A percentile compares a stretch with the other conserved stretches of the same genome.
Conservation (phyloP, 1,140 invertebrate genomes). For the Lepidurus packardi region DNA sequence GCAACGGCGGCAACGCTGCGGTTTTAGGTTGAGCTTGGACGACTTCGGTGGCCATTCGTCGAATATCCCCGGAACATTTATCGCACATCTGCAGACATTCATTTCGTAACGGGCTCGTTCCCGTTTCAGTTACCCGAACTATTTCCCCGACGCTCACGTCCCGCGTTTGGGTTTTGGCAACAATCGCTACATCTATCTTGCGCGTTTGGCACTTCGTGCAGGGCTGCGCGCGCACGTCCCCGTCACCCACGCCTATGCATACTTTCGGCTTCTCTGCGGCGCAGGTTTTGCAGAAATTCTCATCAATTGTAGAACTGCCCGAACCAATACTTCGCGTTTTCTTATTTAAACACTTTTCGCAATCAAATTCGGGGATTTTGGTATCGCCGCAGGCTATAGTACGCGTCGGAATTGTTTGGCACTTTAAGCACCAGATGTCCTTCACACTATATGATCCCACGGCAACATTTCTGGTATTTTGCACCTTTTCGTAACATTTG, state of each 20-base stretch:
- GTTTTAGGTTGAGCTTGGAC: constrained; percentile 39
- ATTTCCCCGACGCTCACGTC: constrained; percentile 39
- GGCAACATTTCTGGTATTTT: constrained; percentile 2
- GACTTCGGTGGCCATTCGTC: constrained; percentile 50
- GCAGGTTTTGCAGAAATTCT: constrained; percentile 37
- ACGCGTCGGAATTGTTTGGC: constrained; percentile 38
- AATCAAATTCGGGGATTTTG: constrained; percentile 46
- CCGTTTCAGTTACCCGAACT: constrained; percentile 37
- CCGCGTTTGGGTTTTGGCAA: constrained; percentile 3
- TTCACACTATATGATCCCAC: not conserved
- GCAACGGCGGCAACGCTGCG: constrained; percentile 35
- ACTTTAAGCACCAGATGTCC: constrained; percentile 11
- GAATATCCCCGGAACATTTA: constrained; percentile 58
- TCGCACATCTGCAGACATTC: constrained; percentile 55
- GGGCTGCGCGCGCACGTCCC: constrained; percentile 37
- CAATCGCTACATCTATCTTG: constrained; percentile 30
- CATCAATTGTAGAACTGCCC: constrained; percentile 39
- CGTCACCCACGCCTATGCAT: constrained; percentile 43
- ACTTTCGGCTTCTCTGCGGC: constrained; percentile 38
- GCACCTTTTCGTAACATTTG: not conserved
- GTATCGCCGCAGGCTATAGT: constrained; percentile 49
- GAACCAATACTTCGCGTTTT: constrained; percentile 46
- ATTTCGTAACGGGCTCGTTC: constrained; percentile 43
- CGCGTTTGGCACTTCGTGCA: constrained; percentile 30
- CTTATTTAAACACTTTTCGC: constrained; percentile 48